Conservation (phyloP, 2,888 invertebrate genomes). For the Caradrina kadenii region DNA sequence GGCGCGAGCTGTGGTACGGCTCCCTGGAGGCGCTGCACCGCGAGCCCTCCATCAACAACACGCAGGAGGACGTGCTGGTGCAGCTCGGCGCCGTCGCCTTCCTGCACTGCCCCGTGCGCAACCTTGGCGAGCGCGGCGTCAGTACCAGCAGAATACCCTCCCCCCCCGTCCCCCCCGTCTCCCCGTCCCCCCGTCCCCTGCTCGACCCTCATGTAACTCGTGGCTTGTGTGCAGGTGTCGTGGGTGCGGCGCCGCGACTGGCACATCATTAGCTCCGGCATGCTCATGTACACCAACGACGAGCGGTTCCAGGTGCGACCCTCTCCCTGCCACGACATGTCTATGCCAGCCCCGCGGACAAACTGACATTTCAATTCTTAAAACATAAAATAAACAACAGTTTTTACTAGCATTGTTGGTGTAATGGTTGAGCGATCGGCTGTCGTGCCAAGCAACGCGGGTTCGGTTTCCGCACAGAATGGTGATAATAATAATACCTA, state of each 20-base stretch:
- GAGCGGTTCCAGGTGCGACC: conserved; percentile 92
- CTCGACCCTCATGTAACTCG: not conserved
- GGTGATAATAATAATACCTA: too few relatives aligned
- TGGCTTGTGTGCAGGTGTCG: conserved; percentile 92
- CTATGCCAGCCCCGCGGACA: too few relatives aligned
- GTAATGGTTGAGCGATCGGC: too few relatives aligned
- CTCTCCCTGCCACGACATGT: too few relatives aligned
- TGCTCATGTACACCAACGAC: conserved; percentile 97
- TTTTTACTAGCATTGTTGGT: too few relatives aligned
- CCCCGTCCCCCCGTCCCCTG: too few relatives aligned
- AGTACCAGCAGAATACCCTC: conserved; percentile 60
- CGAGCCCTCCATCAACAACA: conserved; percentile 92
- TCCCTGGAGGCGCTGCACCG: conserved; percentile 84
- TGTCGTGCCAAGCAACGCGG: too few relatives aligned
- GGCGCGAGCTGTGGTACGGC: conserved; percentile 92
- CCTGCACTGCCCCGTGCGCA: conserved; percentile 94
- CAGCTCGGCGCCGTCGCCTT: conserved; percentile 95
- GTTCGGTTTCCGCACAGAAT: too few relatives aligned
- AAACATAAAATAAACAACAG: too few relatives aligned
- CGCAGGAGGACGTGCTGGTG: conserved; percentile 93
- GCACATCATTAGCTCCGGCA: conserved; percentile 97
- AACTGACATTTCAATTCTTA: too few relatives aligned
- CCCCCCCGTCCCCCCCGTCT: not conserved
- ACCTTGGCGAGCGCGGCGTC: conserved; percentile 94
- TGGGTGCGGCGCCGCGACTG: conserved; percentile 98